These are phyloP conservation scores for Leptobrachium leishanense DNA, from an alignment of 2,113 vertebrate genomes.

Conservation along the genomic window DNA sequence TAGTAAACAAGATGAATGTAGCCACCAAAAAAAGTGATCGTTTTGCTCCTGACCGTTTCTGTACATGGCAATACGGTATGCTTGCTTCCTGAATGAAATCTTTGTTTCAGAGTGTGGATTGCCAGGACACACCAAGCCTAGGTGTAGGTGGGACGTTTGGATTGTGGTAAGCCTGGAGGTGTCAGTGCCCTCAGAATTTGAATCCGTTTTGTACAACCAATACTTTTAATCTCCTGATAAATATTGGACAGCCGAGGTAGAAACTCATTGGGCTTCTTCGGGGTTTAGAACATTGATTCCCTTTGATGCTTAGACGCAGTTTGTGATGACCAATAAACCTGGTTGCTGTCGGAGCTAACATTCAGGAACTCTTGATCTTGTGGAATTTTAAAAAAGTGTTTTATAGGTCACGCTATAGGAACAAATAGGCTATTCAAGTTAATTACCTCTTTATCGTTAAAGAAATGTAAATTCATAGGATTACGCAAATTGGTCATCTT, in stretches of 20 bases:
- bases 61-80: neutral
- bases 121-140: slow-evolving; percentile 61
- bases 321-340: neutral
- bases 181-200: slow-evolving; percentile 66
- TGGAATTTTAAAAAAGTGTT: too few species aligned
- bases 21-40: neutral
- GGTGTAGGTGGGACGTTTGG: slow-evolving; percentile 71
- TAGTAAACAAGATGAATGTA: too few species aligned
- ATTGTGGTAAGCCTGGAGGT: slow-evolving; percentile 70
- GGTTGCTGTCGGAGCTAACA: too few species aligned
- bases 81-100: slow-evolving; percentile 37
- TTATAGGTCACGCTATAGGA: too few species aligned
- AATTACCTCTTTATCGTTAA: too few species aligned
- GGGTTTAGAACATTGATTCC: slow-evolving; percentile 1
- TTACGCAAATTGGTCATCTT: too few species aligned
- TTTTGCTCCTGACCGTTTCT: neutral
- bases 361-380: too few species aligned
- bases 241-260: slow-evolving; percentile 60
- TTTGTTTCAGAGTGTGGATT: slow-evolving; percentile 69
- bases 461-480: too few species aligned
- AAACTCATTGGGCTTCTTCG: slow-evolving; percentile 53
- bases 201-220: slow-evolving; percentile 70
- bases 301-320: slow-evolving; percentile 9
- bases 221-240: slow-evolving; percentile 65
- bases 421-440: too few species aligned